Conservation (phyloP, 2,797 vertebrate species). For the Monodelphis domestica region DNA sequence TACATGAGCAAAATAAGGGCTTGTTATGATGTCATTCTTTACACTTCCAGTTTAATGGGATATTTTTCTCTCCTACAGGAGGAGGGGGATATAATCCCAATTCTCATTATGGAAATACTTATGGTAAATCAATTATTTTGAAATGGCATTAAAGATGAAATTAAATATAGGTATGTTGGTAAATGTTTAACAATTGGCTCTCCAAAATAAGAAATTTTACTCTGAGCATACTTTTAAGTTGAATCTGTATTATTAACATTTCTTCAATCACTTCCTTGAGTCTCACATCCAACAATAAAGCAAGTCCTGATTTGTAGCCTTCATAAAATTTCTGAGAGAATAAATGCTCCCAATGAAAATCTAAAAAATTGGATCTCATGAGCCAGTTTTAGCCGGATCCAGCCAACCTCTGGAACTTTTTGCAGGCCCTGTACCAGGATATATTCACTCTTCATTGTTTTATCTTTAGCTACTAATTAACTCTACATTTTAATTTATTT, state of each 20-base stretch:
- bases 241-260: not conserved
- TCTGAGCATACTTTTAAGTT: not conserved
- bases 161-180: not conserved
- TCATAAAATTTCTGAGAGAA: not conserved
- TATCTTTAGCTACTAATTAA: not conserved
- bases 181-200: not conserved
- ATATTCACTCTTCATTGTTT: not conserved
- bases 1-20: not conserved
- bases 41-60: not conserved
- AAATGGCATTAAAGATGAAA: no score
- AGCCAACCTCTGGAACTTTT: not conserved
- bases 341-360: not conserved
- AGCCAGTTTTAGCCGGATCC: not conserved
- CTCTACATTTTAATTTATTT: not conserved
- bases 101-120: slow-evolving; percentile 41
- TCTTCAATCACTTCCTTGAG: not conserved
- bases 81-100: slow-evolving; percentile 63
- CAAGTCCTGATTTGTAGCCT: not conserved
- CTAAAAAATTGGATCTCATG: not conserved
- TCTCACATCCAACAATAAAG: not conserved
- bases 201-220: not conserved
- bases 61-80: slow-evolving; percentile 66
- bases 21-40: not conserved
- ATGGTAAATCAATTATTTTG: slow-evolving; percentile 47
- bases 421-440: not conserved